Evolutionary conservation across 92 coral and sea anemone species (phyloP), one percentile per base, ranked within the genome.

Genomic region (Porites cylindrica): DNA sequence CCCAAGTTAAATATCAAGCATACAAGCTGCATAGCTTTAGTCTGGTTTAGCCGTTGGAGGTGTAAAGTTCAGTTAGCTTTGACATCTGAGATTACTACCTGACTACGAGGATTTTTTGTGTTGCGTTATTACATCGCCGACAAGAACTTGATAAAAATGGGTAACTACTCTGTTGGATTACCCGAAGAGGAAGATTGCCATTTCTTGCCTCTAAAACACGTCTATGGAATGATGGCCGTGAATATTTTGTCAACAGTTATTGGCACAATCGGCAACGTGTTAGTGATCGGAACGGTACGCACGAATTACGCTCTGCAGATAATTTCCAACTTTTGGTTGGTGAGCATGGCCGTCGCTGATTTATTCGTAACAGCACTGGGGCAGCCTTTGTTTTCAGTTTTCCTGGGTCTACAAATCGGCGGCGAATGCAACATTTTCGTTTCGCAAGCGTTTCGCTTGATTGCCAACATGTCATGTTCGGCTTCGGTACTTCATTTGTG

Each of bases 201-300:
- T 63, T 83, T 70, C 8, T 47, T 86, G 71, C 89, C 93, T 51
- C 1, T 78, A 18, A 86, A 82, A 56, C 98, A 95, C 71, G 91
- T 89, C 8, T 61, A 85, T 24, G 84, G 78, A 19, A 64, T 95
- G 76, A 69, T 92, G 26, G 52, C 80, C 6, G 82, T 95, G 11
- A 93, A 91, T 62, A 83, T 93, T 64, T 66, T 95, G 50, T 93
- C 95, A 2, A 85, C 89, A 43, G 76, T 95, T 61, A 69, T 93
- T 60, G 98, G 98, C 75, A 95, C 94, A 52, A 64, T 93, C 56
- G 98, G 98, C 23, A 94, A 94, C 82, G 79, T 91, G 43, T 62
- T 94, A 82, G 96, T 94, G 64, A 84, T 94, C 64, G 98, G 93
- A 2, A 94, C 98, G 24, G 93, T 94, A 7, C 91, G 86, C 92